These are phyloP conservation scores for Schlechtendalia chinensis DNA, from an alignment of 1,140 invertebrate genomes.

Conservation along the genomic window DNA sequence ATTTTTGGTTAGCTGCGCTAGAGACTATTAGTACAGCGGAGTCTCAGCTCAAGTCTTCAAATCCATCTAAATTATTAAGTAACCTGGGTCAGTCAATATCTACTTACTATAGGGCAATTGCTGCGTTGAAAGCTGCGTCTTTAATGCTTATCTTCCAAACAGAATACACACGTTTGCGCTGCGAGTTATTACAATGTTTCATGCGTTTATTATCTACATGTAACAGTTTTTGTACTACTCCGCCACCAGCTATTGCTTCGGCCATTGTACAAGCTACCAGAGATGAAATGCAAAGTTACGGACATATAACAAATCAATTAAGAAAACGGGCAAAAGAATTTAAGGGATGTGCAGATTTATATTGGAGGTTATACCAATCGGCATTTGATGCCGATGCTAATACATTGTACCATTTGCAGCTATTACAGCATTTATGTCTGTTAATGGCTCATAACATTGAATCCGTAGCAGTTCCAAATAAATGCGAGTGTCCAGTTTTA, in stretches of 20 bases:
- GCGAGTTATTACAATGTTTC: slow-evolving; percentile 75
- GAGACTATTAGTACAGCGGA: slow-evolving; percentile 64
- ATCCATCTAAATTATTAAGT: slow-evolving; percentile 58
- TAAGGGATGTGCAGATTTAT: slow-evolving; percentile 71
- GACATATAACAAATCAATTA: slow-evolving; percentile 77
- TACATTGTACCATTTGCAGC: slow-evolving; percentile 75
- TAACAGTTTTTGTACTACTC: slow-evolving; percentile 81
- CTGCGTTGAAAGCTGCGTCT: slow-evolving; percentile 70
- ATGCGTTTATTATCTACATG: slow-evolving; percentile 74
- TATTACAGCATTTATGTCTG: slow-evolving; percentile 75
- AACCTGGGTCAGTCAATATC: slow-evolving; percentile 65
- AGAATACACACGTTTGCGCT: slow-evolving; percentile 72
- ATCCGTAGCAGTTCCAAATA: slow-evolving; percentile 60
- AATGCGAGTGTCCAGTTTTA: slow-evolving; percentile 59
- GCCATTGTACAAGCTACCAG: slow-evolving; percentile 74
- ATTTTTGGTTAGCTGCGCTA: slow-evolving; percentile 85
- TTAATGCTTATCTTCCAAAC: slow-evolving; percentile 73
- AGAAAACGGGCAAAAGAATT: slow-evolving; percentile 76
- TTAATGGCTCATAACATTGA: slow-evolving; percentile 75
- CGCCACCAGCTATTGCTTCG: slow-evolving; percentile 86
- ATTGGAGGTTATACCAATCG: slow-evolving; percentile 81
- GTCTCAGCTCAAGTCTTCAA: slow-evolving; percentile 53
- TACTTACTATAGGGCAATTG: slow-evolving; percentile 66
- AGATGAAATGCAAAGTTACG: slow-evolving; percentile 79
- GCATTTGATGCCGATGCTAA: slow-evolving; percentile 90